These are phyloP conservation scores for Ranitomeya variabilis DNA, from an alignment of 2,113 vertebrate genomes.

Conservation along the genomic window DNA sequence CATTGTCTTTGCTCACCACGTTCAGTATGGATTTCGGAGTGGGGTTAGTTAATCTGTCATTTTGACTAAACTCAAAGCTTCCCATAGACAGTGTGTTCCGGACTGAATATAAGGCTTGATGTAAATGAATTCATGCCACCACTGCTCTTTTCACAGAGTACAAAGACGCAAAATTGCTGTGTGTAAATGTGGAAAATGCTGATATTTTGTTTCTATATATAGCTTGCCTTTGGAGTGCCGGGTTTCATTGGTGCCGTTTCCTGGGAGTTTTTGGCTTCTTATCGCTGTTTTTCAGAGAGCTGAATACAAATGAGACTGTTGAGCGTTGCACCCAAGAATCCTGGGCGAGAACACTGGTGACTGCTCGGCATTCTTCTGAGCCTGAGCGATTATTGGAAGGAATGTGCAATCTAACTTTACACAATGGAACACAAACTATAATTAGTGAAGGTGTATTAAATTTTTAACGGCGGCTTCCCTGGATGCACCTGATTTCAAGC, in stretches of 20 bases:
- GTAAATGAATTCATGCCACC: slow-evolving; percentile 68
- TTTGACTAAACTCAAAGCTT: slow-evolving; percentile 44
- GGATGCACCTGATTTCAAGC: slow-evolving; percentile 39
- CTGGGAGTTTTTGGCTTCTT: slow-evolving; percentile 71
- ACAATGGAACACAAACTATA: slow-evolving; percentile 50
- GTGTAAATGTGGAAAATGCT: slow-evolving; percentile 81
- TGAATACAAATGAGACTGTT: slow-evolving; percentile 69
- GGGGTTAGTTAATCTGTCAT: slow-evolving; percentile 51
- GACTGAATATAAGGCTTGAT: slow-evolving; percentile 65
- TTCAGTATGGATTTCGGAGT: slow-evolving; percentile 30
- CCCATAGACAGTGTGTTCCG: slow-evolving; percentile 33
- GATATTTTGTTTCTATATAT: slow-evolving; percentile 84
- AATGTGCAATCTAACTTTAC: slow-evolving; percentile 36
- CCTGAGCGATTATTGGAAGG: slow-evolving; percentile 61
- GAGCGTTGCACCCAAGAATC: slow-evolving; percentile 60
- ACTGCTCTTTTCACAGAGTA: slow-evolving; percentile 67
- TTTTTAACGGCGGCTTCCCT: slow-evolving; percentile 29
- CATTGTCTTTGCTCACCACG: slow-evolving; percentile 19
- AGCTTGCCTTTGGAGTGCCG: slow-evolving; percentile 67
- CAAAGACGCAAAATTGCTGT: slow-evolving; percentile 77
- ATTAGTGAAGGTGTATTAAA: slow-evolving; percentile 49
- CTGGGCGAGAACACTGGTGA: slow-evolving; percentile 58
- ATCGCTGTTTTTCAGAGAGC: slow-evolving; percentile 70
- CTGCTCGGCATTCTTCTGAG: slow-evolving; percentile 61
- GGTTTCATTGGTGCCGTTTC: slow-evolving; percentile 73